Conservation (phyloP, 2,888 invertebrate species). For the Cylloceria caligata region DNA sequence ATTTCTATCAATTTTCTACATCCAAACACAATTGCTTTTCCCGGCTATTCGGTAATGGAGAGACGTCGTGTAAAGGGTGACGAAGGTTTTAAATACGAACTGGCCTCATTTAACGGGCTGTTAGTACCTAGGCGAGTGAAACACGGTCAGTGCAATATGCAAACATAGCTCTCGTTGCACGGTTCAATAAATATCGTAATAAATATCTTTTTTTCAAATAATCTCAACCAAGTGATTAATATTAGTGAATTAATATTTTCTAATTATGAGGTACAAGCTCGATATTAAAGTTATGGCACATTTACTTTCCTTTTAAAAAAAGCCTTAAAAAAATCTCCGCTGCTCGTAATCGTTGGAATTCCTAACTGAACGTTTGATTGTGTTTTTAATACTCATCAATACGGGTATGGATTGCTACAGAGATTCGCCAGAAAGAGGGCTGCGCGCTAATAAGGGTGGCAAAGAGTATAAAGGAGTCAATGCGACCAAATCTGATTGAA, state of each 20-base stretch:
- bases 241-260: too few species aligned
- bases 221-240: background rate
- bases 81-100: conserved; percentile 11
- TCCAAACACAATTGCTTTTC: conserved; percentile 1
- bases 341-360: background rate
- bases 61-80: background rate
- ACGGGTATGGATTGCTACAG: background rate
- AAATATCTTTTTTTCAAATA: background rate
- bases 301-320: too few species aligned
- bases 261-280: too few species aligned
- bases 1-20: conserved; percentile 21
- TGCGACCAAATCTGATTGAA: conserved; percentile 56
- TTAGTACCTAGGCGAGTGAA: background rate
- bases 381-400: background rate
- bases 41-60: background rate
- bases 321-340: background rate
- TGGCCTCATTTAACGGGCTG: conserved; percentile 12
- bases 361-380: background rate
- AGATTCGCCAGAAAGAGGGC: background rate
- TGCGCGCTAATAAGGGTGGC: conserved; percentile 15
- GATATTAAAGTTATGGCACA: too few species aligned
- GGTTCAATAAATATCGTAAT: background rate
- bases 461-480: conserved; percentile 30
- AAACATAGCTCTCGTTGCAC: background rate
- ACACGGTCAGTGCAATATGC: background rate